These are phyloP conservation scores for Scaptomyza parva DNA, from an alignment of 2,888 invertebrate genomes.

Conservation along the genomic window DNA sequence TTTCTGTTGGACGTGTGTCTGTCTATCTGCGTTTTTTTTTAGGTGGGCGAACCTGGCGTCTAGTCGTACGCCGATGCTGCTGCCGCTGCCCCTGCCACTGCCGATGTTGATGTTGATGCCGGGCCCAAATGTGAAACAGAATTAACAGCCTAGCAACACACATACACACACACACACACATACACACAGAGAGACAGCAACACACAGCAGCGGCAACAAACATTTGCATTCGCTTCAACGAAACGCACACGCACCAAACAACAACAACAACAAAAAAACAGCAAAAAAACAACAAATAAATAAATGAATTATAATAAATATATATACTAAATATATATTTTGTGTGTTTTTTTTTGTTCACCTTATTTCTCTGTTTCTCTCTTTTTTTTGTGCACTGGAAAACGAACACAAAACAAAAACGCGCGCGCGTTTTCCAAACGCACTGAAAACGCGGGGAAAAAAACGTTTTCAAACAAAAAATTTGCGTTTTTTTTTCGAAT, in stretches of 20 bases:
- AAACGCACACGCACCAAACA: slow-evolving; percentile 61
- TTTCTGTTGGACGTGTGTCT: slow-evolving; percentile 41
- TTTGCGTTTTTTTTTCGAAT: neutral
- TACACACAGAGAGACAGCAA: slow-evolving; percentile 21
- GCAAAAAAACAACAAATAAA: slow-evolving; percentile 21
- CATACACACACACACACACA: slow-evolving; percentile 24
- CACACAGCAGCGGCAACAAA: slow-evolving; percentile 27
- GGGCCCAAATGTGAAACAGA: slow-evolving; percentile 33
- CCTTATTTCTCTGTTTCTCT: slow-evolving; percentile 41
- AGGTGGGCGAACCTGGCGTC: slow-evolving; percentile 76
- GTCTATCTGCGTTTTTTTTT: slow-evolving; percentile 46
- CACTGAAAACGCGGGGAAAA: slow-evolving; percentile 32
- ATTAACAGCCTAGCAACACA: slow-evolving; percentile 30
- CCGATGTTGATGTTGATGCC: slow-evolving; percentile 33
- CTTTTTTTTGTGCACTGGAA: slow-evolving; percentile 22
- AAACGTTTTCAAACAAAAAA: slow-evolving; percentile 5
- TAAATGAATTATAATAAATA: slow-evolving; percentile 28
- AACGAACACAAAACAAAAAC: slow-evolving; percentile 36
- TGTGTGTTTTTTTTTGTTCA: slow-evolving; percentile 47
- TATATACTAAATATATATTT: slow-evolving; percentile 2
- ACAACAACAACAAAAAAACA: slow-evolving; percentile 20
- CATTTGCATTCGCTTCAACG: slow-evolving; percentile 41
- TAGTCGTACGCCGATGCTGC: slow-evolving; percentile 34
- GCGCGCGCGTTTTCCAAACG: slow-evolving; percentile 62
- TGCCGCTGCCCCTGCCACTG: too few relatives aligned